These are phyloP conservation scores for Salmo trutta DNA, from an alignment of 2,797 vertebrate genomes.

Conservation along the genomic window DNA sequence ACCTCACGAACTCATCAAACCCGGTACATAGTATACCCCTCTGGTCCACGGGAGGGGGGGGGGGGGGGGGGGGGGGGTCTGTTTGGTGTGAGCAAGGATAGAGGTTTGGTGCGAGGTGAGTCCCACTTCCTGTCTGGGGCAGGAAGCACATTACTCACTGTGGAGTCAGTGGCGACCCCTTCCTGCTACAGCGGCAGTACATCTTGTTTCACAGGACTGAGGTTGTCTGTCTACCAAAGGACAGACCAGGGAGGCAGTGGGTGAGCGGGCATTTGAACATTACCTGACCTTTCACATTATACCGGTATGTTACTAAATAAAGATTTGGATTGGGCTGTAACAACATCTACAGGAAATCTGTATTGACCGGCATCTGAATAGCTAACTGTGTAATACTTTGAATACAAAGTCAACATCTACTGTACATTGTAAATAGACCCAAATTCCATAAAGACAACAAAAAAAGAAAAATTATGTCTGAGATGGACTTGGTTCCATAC, in stretches of 20 bases:
- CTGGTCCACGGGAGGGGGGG: neutral
- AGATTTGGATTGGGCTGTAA: neutral
- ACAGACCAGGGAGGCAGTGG: neutral
- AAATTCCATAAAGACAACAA: neutral
- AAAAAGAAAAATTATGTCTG: neutral
- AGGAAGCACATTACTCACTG: conserved; percentile 23
- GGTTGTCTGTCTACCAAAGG: conserved; percentile 20
- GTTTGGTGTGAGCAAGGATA: neutral
- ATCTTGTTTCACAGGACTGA: conserved; percentile 14
- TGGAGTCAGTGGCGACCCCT: neutral
- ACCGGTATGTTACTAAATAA: neutral
- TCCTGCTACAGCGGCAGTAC: neutral
- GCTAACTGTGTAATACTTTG: neutral
- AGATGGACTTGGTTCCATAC: neutral
- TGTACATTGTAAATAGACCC: neutral
- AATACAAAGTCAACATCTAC: neutral
- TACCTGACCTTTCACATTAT: neutral
- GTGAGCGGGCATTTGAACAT: neutral
- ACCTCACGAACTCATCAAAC: too few relatives aligned
- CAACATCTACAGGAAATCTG: neutral
- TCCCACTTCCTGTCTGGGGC: conserved; percentile 14
- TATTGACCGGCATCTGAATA: neutral
- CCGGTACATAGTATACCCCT: neutral
- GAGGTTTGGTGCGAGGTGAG: neutral
- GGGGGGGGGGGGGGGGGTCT: too few relatives aligned